Evolutionary conservation across 2,113 vertebrate genomes (phyloP).

Genomic region (Peromyscus leucopus): DNA sequence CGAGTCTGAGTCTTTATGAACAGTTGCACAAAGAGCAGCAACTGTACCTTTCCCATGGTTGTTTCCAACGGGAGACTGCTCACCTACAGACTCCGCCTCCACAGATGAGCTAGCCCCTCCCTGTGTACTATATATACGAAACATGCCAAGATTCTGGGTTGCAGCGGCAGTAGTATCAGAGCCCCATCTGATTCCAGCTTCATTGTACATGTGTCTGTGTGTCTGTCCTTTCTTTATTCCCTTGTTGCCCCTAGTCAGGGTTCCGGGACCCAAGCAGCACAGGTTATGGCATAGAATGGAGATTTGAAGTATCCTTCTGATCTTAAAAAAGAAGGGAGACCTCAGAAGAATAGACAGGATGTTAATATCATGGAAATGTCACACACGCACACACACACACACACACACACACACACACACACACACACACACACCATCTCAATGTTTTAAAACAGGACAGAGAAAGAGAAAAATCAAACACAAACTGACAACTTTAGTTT

Average conservation of each 20-base stretch:
- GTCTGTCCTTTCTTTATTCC: not conserved
- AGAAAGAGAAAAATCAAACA: slow-evolving; percentile 53
- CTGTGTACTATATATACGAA: not conserved
- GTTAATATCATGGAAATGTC: not conserved
- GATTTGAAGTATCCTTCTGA: not conserved
- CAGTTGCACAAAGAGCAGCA: not conserved
- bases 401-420: not conserved
- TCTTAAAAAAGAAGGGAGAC: not conserved
- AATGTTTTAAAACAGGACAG: slow-evolving; percentile 50
- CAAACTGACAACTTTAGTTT: slow-evolving; percentile 50
- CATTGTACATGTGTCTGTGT: not conserved
- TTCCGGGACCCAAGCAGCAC: not conserved
- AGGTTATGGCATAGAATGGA: too few relatives aligned
- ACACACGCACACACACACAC: not conserved
- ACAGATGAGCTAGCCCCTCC: not conserved
- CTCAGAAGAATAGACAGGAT: not conserved
- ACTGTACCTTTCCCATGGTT: not conserved
- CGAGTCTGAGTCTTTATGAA: not conserved
- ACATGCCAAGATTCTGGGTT: not conserved
- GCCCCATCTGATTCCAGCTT: not conserved
- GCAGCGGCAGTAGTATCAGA: not conserved
- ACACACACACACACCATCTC: not conserved
- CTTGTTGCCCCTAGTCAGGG: not conserved
- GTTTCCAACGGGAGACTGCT: not conserved
- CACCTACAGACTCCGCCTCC: not conserved